Evolutionary conservation across 2,797 vertebrate genomes (phyloP).

Genomic region (Rhynchonycteris naso): DNA sequence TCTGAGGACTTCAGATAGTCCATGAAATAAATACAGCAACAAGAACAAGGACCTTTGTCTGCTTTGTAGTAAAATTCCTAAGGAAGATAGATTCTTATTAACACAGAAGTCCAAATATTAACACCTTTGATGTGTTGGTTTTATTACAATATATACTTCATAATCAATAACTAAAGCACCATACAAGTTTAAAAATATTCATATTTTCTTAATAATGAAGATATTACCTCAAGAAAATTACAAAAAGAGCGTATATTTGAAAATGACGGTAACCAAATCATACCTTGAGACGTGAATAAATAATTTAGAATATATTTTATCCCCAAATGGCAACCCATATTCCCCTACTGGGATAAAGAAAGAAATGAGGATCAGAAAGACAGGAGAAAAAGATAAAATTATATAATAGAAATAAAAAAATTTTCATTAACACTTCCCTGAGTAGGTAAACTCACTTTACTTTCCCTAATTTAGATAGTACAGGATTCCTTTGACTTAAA

Average conservation of each 20-base stretch:
- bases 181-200: background rate
- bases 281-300: background rate
- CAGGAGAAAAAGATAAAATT: background rate
- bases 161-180: background rate
- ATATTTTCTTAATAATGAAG: background rate
- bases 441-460: background rate
- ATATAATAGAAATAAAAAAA: background rate
- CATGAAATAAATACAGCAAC: background rate
- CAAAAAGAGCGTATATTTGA: background rate
- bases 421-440: background rate
- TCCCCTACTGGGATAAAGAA: background rate
- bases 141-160: background rate
- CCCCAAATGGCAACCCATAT: background rate
- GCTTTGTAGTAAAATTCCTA: background rate
- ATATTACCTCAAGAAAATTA: background rate
- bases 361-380: background rate
- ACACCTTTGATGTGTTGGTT: background rate
- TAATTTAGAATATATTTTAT: background rate
- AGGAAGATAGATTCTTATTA: background rate
- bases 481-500: background rate
- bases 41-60: background rate
- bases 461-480: background rate
- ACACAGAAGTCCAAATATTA: background rate
- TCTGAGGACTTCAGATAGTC: background rate
- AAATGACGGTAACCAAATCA: background rate